Base-by-base conservation (phyloP, 2,888 invertebrate genomes). In the Sminthurides aquaticus region DNA sequence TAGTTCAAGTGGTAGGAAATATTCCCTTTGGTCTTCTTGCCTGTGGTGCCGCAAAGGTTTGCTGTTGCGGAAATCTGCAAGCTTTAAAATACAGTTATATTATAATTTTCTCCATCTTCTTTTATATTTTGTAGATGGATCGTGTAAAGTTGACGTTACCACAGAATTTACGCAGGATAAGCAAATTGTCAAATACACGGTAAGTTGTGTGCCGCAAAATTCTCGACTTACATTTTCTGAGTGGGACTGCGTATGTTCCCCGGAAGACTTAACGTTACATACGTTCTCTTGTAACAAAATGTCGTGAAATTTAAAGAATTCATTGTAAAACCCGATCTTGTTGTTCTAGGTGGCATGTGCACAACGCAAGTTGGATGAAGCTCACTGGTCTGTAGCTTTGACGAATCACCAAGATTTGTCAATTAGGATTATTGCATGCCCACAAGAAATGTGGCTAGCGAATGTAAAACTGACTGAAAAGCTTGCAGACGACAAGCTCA, bases 361-460 rank as follows among this genome's bases (percentile, higher is more conserved):
- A n/a, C 25, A 49, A 22, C n/a, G 56, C 11, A 56, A 62, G 27
- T 22, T 57, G 22, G 43, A 58, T 11, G 8, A 28, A 22, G 49
- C 56, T 27, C 18, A 49, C 22, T 63, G 63, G 63, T 49, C 49
- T 22, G n/a, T 63, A 18, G 63, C 26, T 15, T 28, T 63, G 2
- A 48, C 2, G 24, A 52, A 63, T 20, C 48, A 29, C 20, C 63
- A 63, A 49, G 11, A 57, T 27, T 28, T 63, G 8, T n/a, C 28
- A 20, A 28, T 62, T 18, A 20, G 26, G 27, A 49, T 63, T n/a
- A 34, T 63, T 1, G 49, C 34, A 11, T 27, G 27, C 49, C 49
- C 63, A 2, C 63, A 56, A 2, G 63, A 63, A 18, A 49, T 63
- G 27, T 63, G 63, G 63, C 26, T 63, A 20, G 49, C 57, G 11